phyloP scores from a whole-genome alignment of 2,113 vertebrate genomes.

The Myotis davidii region DNA sequence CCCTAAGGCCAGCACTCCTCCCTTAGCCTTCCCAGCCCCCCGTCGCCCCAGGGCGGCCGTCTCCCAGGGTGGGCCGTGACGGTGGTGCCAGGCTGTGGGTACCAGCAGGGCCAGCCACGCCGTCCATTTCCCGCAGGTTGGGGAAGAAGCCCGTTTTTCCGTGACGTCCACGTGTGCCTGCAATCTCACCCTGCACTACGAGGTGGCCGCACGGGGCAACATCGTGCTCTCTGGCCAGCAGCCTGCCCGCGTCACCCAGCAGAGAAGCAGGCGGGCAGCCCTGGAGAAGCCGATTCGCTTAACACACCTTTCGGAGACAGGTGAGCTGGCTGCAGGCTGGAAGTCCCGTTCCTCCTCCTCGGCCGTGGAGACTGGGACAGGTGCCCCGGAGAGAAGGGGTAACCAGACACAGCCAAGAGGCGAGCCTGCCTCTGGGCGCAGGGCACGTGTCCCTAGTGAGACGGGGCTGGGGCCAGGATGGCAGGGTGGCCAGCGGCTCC shows the following conservation, averaged over 20 bases:
- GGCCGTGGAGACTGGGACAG: background rate
- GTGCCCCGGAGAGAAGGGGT: background rate
- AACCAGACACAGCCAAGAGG: background rate
- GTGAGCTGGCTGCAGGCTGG: slow-evolving; percentile 68
- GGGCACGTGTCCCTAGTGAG: background rate
- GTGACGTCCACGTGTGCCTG: slow-evolving; percentile 94
- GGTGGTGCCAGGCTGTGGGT: accelerated
- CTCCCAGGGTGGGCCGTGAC: no score
- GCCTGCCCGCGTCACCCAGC: slow-evolving; percentile 83
- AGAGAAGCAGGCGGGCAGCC: slow-evolving; percentile 86
- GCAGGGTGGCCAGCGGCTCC: background rate
- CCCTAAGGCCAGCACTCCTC: background rate
- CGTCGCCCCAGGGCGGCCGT: background rate
- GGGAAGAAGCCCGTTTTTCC: slow-evolving; percentile 89
- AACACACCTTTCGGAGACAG: slow-evolving; percentile 79
- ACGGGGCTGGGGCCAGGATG: no score
- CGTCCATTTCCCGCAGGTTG: slow-evolving; percentile 83
- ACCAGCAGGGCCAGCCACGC: no score
- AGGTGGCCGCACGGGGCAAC: slow-evolving; percentile 93
- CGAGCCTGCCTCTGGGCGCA: background rate
- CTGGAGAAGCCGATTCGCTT: slow-evolving; percentile 84
- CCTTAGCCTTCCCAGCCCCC: background rate
- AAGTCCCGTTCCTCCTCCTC: accelerated
- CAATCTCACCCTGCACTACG: slow-evolving; percentile 93
- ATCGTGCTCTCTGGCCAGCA: slow-evolving; percentile 92